Evolutionary conservation across 2,888 invertebrate species (phyloP).

Genomic region (Carpatolechia fugitivella): DNA sequence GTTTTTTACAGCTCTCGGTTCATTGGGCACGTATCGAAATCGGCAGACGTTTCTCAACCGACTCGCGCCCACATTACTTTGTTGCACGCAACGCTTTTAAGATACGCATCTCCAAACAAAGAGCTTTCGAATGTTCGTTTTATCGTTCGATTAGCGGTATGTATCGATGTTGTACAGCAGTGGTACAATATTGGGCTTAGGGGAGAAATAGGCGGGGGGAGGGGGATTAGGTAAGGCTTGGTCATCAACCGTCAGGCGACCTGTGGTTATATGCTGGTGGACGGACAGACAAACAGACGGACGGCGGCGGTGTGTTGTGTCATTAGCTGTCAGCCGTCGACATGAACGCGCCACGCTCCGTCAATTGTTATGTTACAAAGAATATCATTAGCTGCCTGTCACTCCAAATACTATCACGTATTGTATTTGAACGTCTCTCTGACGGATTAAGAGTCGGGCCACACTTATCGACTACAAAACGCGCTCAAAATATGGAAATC

Average conservation of each 20-base stretch:
- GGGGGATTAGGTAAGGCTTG: not conserved
- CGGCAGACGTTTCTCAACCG: conserved; percentile 7
- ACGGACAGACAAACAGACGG: not conserved
- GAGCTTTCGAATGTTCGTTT: conserved; percentile 16
- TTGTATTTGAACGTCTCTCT: not conserved
- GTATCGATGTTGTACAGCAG: conserved; percentile 13
- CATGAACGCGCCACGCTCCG: conserved; percentile 1
- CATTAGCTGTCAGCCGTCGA: conserved; percentile 8
- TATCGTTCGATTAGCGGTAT: conserved; percentile 9
- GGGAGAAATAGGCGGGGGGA: too few species aligned
- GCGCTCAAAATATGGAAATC: too few species aligned
- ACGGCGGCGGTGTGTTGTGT: conserved; percentile 1
- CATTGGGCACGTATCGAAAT: conserved; percentile 5
- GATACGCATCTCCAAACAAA: conserved; percentile 26
- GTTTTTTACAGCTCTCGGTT: not conserved
- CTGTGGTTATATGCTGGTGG: not conserved
- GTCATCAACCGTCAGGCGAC: not conserved
- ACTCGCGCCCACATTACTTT: conserved; percentile 7
- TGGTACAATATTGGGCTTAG: not conserved
- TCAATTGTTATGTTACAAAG: conserved; percentile 7
- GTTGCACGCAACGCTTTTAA: conserved; percentile 24
- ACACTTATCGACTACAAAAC: too few species aligned
- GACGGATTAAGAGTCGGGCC: too few species aligned
- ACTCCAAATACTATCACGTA: conserved; percentile 3
- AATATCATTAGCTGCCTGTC: conserved; percentile 13